Evolutionary conservation across 2,888 invertebrate genomes (phyloP), one percentile per base, ranked within the genome.

Genomic region (Euzetes globulus): DNA sequence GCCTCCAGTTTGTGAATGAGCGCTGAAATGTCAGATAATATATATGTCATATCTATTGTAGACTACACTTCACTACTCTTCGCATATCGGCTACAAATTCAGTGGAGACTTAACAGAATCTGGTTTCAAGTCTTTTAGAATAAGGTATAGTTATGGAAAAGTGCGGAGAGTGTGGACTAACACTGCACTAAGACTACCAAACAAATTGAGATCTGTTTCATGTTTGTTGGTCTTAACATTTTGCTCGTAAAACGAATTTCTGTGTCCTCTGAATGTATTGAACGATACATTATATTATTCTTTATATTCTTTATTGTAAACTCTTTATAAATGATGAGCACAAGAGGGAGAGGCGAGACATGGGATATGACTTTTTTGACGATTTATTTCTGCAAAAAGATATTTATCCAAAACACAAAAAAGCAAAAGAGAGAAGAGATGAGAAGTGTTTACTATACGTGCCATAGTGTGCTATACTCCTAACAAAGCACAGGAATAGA

Each of bases 291-390:
- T 63, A 63, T 15, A 33, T 29, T 63, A 63, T n/a, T 33, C n/a
- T 63, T 55, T 55, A 55, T 63, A 63, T n/a, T 29, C 15, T 60
- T 55, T 55, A 55, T 55, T 55, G 55, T 55, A 55, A 55, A 55
- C 55, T 55, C 55, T 17, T 7, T 33, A 33, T 27, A 63, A 63
- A 63, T 63, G 63, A 63, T 63, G 27, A 63, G 63, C 63, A 33
- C 63, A 29, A 33, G 9, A 29, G 55, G 55, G 55, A 55, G 11
- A 19, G 50, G n/a, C 19, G 1, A 50, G 50, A 19, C 19, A 50
- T n/a, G 63, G 63, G 63, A 63, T 63, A 63, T 63, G 63, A 63
- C 63, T 63, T 63, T 63, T 63, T 63, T 33, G 33, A 33, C 63
- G 63, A 63, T 63, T 63, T 63, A 63, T 63, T 63, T 37, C 55